phyloP scores from a whole-genome alignment of 2,113 vertebrate genomes.

The Chamaetylas fuelleborni region DNA sequence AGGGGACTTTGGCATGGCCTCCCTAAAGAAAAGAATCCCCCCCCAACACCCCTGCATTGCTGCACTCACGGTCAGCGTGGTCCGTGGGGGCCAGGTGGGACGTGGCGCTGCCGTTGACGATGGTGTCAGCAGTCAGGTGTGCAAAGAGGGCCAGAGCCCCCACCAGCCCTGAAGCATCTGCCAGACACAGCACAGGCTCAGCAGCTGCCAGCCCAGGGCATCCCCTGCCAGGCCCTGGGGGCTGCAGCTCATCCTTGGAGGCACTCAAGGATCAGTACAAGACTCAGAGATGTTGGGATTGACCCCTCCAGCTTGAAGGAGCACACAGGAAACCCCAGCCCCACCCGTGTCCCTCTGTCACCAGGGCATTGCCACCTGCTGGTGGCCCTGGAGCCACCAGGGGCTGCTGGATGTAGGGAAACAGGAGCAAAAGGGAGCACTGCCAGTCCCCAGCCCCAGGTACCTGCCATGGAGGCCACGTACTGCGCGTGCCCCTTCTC shows the following conservation, averaged over 20 bases:
- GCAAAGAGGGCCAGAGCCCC: conserved; percentile 88
- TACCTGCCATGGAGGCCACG: conserved; percentile 82
- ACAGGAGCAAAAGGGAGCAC: neutral
- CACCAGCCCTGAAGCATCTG: conserved; percentile 86
- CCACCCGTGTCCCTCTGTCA: rapidly evolving
- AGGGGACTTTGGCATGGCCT: rapidly evolving
- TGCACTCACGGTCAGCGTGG: conserved; percentile 90
- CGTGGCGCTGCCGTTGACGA: conserved; percentile 87
- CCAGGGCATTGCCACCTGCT: neutral
- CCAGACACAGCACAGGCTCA: rapidly evolving
- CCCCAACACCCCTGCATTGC: rapidly evolving
- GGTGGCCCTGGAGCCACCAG: rapidly evolving
- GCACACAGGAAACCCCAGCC: neutral
- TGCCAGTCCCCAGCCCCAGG: neutral
- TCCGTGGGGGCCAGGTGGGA: conserved; percentile 90
- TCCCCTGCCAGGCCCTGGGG: neutral
- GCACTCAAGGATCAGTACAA: neutral
- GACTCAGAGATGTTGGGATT: neutral
- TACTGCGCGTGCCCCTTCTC: conserved; percentile 85
- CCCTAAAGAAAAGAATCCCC: neutral
- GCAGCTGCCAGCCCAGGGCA: neutral
- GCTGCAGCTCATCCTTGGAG: rapidly evolving
- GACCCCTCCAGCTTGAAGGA: neutral
- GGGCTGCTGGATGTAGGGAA: neutral
- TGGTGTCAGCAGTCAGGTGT: conserved; percentile 87